Conservation (phyloP, 2,888 invertebrate species). For the Lathronympha strigana region DNA sequence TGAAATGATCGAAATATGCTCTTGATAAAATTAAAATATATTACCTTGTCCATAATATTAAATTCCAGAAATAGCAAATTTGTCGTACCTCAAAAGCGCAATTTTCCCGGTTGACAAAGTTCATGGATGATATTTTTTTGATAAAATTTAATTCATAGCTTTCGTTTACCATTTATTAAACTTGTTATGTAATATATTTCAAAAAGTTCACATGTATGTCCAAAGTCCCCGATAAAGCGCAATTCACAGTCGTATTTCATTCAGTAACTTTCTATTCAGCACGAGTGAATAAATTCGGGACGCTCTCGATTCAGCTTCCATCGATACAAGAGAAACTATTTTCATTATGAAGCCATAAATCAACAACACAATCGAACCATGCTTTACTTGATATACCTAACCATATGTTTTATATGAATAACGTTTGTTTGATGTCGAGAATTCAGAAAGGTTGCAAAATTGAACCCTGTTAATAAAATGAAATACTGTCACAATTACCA, state of each 20-base stretch:
- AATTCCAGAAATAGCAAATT: too few relatives aligned
- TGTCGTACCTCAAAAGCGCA: too few relatives aligned
- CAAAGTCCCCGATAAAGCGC: conserved; percentile 17
- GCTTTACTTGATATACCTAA: conserved; percentile 64
- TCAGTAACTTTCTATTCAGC: conserved; percentile 49
- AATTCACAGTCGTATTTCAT: conserved; percentile 29
- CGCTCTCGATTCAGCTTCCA: conserved; percentile 51
- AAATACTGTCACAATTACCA: conserved; percentile 83
- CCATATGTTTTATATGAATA: conserved; percentile 64
- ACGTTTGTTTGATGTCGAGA: neutral
- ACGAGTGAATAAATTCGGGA: conserved; percentile 56
- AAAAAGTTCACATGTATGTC: conserved; percentile 4
- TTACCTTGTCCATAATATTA: too few relatives aligned
- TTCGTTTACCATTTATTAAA: neutral
- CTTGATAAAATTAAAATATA: too few relatives aligned
- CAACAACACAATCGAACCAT: conserved; percentile 75
- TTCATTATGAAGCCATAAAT: conserved; percentile 80
- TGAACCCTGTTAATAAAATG: neutral
- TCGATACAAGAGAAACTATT: conserved; percentile 70
- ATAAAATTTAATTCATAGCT: neutral
- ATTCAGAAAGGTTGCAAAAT: too few relatives aligned
- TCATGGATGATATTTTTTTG: too few relatives aligned
- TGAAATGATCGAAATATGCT: neutral
- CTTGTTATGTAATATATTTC: neutral
- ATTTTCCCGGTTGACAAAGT: too few relatives aligned